Conservation (phyloP, 1,140 invertebrate genomes). For the Grapholita molesta region DNA sequence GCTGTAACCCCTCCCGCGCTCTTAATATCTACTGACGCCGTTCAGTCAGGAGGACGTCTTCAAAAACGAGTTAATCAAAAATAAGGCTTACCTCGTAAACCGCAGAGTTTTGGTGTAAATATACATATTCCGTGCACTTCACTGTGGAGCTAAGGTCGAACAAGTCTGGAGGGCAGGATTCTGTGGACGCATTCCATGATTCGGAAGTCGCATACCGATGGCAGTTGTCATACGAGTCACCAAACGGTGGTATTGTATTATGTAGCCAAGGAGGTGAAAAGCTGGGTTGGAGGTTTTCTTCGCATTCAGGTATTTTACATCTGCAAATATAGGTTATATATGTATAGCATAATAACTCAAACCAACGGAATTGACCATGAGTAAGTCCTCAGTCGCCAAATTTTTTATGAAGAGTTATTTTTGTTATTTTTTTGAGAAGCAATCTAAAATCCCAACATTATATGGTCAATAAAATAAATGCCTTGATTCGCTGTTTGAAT, state of each 20-base stretch:
- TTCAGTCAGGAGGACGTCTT: too few relatives aligned
- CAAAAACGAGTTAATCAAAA: not conserved
- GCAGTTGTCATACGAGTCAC: not conserved
- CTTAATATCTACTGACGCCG: too few relatives aligned
- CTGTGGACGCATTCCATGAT: not conserved
- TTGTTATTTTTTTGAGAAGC: too few relatives aligned
- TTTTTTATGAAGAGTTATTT: too few relatives aligned
- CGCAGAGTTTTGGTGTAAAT: not conserved
- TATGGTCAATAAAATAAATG: too few relatives aligned
- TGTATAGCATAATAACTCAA: not conserved
- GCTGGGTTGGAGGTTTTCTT: constrained; percentile 17
- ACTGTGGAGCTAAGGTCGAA: not conserved
- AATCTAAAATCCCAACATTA: too few relatives aligned
- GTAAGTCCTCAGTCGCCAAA: too few relatives aligned
- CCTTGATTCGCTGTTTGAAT: too few relatives aligned
- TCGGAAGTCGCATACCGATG: not conserved
- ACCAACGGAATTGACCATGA: too few relatives aligned
- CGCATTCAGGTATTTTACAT: constrained; percentile 80
- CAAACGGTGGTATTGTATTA: not conserved
- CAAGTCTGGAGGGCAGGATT: not conserved
- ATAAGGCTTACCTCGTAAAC: constrained; percentile 16
- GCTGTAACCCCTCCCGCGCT: too few relatives aligned
- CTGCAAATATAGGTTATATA: constrained; percentile 69
- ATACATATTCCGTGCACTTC: not conserved
- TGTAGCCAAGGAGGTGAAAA: not conserved